Conservation (phyloP, 2,797 vertebrate species). For the Microctenopoma stevenorrisi region DNA sequence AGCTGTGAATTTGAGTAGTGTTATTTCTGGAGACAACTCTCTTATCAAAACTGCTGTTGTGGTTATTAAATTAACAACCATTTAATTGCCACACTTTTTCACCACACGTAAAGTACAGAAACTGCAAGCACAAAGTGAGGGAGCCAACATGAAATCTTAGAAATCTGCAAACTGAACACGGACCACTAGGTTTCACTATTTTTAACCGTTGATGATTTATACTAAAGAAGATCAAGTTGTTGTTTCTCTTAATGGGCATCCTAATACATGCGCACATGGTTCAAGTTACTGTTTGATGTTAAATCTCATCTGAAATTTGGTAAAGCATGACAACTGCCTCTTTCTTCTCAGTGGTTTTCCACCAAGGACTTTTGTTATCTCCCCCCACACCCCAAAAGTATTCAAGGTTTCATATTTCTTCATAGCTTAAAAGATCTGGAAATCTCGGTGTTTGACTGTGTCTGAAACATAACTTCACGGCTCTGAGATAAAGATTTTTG, state of each 20-base stretch:
- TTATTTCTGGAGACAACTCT: not conserved
- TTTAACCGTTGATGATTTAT: conserved; percentile 11
- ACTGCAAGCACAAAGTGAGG: not conserved
- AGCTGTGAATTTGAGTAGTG: conserved; percentile 3
- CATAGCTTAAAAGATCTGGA: conserved; percentile 52
- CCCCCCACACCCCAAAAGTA: conserved; percentile 33
- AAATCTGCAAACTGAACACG: not conserved
- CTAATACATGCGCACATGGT: conserved; percentile 24
- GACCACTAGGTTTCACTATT: not conserved
- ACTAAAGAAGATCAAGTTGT: conserved; percentile 16
- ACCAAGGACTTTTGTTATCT: conserved; percentile 57
- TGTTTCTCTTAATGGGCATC: conserved; percentile 10
- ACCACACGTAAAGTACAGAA: not conserved
- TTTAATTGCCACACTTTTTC: not conserved
- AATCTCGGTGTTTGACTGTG: conserved; percentile 47
- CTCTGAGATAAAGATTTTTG: conserved; percentile 27
- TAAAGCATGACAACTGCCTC: conserved; percentile 61
- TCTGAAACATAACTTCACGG: conserved; percentile 42
- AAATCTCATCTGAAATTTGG: conserved; percentile 63
- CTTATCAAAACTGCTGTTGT: not conserved
- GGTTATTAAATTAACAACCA: not conserved
- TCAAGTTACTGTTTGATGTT: conserved; percentile 57
- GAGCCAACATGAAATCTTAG: not conserved
- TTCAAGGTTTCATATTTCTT: conserved; percentile 63
- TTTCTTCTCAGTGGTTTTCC: conserved; percentile 50